Evolutionary conservation across 1,140 invertebrate genomes (phyloP).

Genomic region (Chrysoperla carnea): DNA sequence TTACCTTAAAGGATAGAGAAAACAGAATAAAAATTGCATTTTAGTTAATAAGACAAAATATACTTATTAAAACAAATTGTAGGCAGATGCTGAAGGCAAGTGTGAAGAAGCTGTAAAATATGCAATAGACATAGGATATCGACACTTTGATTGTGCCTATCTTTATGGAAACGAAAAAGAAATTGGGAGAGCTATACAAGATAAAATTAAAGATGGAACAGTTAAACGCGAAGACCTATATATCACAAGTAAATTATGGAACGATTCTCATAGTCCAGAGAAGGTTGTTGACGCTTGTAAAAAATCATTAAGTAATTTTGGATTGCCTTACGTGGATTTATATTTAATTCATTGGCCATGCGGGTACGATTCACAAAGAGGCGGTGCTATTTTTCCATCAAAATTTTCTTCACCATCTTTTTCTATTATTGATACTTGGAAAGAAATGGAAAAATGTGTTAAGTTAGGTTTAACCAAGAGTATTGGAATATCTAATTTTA

Average conservation of each 20-base stretch:
- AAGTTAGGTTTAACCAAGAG: slow-evolving; percentile 41
- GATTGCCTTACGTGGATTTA: slow-evolving; percentile 52
- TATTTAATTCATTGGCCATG: slow-evolving; percentile 70
- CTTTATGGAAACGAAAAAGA: slow-evolving; percentile 62
- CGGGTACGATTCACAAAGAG: slow-evolving; percentile 28
- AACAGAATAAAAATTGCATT: too few relatives aligned
- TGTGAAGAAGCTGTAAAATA: slow-evolving; percentile 44
- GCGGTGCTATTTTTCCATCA: slow-evolving; percentile 38
- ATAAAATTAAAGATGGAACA: slow-evolving; percentile 41
- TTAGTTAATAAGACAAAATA: too few relatives aligned
- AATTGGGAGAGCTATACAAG: slow-evolving; percentile 47
- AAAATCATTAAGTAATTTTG: slow-evolving; percentile 38
- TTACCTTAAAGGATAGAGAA: too few relatives aligned
- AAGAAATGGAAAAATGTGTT: slow-evolving; percentile 49
- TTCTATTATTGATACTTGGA: slow-evolving; percentile 51
- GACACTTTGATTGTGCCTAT: slow-evolving; percentile 67
- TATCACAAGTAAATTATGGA: slow-evolving; percentile 46
- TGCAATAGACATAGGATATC: slow-evolving; percentile 59
- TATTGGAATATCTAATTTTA: slow-evolving; percentile 71
- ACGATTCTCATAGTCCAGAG: slow-evolving; percentile 35
- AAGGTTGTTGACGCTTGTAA: slow-evolving; percentile 32
- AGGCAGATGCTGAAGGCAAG: slow-evolving; percentile 11
- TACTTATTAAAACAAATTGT: background rate
- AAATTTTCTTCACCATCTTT: slow-evolving; percentile 16
- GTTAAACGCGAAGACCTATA: slow-evolving; percentile 54